Percentiles rank a stretch among this genome's conserved stretches.
Evolutionary conservation across 2,113 vertebrate species (phyloP).

Genomic region (Albula goreensis): DNA sequence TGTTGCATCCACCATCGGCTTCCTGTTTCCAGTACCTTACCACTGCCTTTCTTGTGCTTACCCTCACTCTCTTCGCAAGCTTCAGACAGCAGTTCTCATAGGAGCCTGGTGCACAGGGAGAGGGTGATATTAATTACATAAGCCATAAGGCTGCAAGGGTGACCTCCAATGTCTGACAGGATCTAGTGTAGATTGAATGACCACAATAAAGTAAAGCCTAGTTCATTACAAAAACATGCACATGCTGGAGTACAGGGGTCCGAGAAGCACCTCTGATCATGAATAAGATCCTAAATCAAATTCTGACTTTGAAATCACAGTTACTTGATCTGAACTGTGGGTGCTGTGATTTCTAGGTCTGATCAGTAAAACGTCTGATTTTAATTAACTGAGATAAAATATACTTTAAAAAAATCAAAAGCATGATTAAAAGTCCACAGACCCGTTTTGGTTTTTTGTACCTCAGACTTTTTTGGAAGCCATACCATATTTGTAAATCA

Average conservation of each 20-base stretch:
- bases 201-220: not conserved
- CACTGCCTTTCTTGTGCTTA: rapidly evolving
- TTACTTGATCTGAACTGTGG: not conserved
- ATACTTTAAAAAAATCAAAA: no score
- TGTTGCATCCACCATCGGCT: conserved; percentile 72
- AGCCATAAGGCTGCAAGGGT: not conserved
- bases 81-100: conserved; percentile 69
- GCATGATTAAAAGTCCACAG: no score
- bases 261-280: not conserved
- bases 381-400: not conserved
- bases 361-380: not conserved
- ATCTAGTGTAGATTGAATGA: not conserved
- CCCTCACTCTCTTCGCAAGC: not conserved
- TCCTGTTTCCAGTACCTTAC: conserved; percentile 58
- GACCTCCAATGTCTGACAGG: not conserved
- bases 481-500: no score
- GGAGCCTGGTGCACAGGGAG: conserved; percentile 48
- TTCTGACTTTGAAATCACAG: not conserved
- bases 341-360: not conserved
- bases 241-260: not conserved
- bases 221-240: not conserved
- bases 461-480: no score
- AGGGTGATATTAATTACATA: not conserved
- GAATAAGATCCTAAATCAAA: not conserved
- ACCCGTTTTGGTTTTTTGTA: no score